phyloP scores from a whole-genome alignment of 2,797 vertebrate species.

The Phalloptychus januarius region DNA sequence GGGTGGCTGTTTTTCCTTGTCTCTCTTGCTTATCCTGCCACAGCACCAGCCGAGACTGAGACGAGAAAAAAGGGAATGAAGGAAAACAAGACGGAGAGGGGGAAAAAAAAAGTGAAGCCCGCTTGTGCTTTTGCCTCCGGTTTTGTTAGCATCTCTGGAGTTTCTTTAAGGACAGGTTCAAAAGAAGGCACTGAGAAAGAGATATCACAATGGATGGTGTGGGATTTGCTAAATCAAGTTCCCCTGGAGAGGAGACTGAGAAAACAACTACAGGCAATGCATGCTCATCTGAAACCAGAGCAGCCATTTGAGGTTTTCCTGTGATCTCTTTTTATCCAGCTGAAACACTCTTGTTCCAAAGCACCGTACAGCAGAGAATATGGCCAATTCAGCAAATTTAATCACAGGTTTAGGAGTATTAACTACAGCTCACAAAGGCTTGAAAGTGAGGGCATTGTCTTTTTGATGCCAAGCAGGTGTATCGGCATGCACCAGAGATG shows the following conservation, averaged over 20 bases:
- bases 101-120: conserved; percentile 23
- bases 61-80: conserved; percentile 39
- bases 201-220: conserved; percentile 48
- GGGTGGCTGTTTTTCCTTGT: conserved; percentile 26
- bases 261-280: conserved; percentile 64
- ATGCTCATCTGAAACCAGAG: conserved; percentile 35
- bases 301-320: conserved; percentile 48
- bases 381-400: conserved; percentile 20
- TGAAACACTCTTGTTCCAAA: conserved; percentile 1
- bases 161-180: conserved; percentile 26
- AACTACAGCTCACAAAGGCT: conserved; percentile 25
- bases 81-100: conserved; percentile 23
- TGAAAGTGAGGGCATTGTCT: conserved; percentile 28
- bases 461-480: conserved; percentile 33
- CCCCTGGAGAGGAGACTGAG: conserved; percentile 48
- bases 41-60: conserved; percentile 22
- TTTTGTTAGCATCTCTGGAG: conserved; percentile 27
- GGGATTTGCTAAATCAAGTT: conserved; percentile 60
- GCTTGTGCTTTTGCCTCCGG: conserved; percentile 12
- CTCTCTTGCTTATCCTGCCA: conserved; percentile 27
- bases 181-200: conserved; percentile 32
- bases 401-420: conserved; percentile 37
- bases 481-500: conserved; percentile 45
- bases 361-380: conserved; percentile 31
- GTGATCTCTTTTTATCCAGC: conserved; percentile 25